These are phyloP conservation scores for Micronycteris hirsuta DNA, from an alignment of 2,113 vertebrate species.

Conservation along the genomic window DNA sequence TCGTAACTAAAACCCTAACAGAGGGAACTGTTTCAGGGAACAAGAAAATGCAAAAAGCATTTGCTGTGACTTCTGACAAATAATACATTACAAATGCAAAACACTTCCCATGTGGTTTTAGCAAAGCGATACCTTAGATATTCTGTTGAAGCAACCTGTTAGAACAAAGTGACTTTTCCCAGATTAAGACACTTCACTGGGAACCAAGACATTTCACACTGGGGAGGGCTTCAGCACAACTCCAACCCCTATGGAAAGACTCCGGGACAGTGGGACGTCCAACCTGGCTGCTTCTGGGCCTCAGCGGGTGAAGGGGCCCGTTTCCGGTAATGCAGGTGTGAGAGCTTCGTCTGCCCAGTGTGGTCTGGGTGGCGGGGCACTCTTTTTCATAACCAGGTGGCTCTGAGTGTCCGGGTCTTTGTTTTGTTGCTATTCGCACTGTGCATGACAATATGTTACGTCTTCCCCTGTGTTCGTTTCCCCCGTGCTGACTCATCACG, in stretches of 20 bases:
- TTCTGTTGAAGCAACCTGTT: neutral
- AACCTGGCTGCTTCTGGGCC: neutral
- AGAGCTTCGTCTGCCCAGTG: neutral
- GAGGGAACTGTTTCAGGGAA: slow-evolving; percentile 57
- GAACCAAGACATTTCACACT: neutral
- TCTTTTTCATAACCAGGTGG: neutral
- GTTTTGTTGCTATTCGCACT: neutral
- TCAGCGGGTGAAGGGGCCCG: neutral
- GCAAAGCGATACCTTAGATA: neutral
- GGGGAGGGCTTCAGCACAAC: neutral
- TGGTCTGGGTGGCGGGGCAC: neutral
- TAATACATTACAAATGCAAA: slow-evolving; percentile 40
- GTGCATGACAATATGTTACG: neutral
- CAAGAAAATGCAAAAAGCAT: slow-evolving; percentile 56
- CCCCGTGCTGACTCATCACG: neutral
- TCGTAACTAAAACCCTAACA: slow-evolving; percentile 32
- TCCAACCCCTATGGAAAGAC: neutral
- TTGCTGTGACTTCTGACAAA: neutral
- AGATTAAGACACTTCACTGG: neutral
- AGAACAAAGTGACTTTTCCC: neutral
- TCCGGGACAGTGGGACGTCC: neutral
- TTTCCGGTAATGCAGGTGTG: slow-evolving; percentile 40
- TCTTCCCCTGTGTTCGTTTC: neutral
- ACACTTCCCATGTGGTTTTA: slow-evolving; percentile 34
- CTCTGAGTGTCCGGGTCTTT: neutral